Evolutionary conservation across 2,797 vertebrate genomes (phyloP).

Genomic region (Hypotaenidia okinawae): DNA sequence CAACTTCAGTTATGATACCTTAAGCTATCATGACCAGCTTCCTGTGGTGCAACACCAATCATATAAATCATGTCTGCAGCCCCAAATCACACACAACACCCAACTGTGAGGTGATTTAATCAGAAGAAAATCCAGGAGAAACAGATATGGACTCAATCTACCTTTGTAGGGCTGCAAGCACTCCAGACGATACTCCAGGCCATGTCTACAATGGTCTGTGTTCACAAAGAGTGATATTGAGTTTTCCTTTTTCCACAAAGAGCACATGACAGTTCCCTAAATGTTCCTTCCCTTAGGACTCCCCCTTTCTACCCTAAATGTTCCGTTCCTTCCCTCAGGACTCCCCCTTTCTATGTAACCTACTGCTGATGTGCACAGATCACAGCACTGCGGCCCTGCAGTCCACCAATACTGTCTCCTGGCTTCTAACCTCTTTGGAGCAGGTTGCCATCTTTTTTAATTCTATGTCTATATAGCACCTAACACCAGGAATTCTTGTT

Average conservation of each 20-base stretch:
- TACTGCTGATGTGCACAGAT: background rate
- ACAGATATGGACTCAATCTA: background rate
- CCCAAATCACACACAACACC: background rate
- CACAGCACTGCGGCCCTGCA: background rate
- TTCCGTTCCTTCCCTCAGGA: no score
- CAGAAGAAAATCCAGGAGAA: background rate
- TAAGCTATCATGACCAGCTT: background rate
- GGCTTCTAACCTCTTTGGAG: background rate
- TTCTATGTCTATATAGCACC: background rate
- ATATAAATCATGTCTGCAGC: background rate
- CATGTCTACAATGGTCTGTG: background rate
- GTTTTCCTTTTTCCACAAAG: background rate
- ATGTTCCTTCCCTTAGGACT: background rate
- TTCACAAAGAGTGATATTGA: rapidly evolving
- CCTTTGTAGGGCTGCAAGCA: background rate
- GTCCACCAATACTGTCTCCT: background rate
- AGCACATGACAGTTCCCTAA: background rate
- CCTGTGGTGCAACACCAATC: background rate
- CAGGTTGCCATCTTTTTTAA: background rate
- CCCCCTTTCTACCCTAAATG: no score
- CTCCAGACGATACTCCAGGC: background rate
- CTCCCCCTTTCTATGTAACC: background rate
- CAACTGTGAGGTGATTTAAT: background rate
- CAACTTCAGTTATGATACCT: background rate
- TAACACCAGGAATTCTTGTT: background rate